Percentiles rank a stretch among this genome's conserved stretches.
Conservation (phyloP, 2,113 vertebrate genomes). For the Gila orcuttii region DNA sequence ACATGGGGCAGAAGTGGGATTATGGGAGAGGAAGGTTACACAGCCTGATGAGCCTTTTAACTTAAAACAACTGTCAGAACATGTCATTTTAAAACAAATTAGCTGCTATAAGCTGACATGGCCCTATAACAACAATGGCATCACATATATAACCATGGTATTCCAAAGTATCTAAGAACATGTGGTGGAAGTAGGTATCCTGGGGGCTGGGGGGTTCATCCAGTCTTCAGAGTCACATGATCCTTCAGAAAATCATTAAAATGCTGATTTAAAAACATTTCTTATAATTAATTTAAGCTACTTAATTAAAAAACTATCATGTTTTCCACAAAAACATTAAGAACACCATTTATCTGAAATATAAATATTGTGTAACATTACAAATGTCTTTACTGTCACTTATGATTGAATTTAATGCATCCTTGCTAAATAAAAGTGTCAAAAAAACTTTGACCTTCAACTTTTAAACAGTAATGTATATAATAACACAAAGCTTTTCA, state of each 20-base stretch:
- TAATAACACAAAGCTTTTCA: not conserved
- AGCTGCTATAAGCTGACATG: too few species aligned
- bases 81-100: too few species aligned
- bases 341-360: too few species aligned
- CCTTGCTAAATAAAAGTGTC: not conserved
- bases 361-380: not conserved
- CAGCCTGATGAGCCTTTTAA: not conserved
- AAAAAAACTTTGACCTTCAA: not conserved
- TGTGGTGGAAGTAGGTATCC: too few species aligned
- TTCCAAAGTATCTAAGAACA: too few species aligned
- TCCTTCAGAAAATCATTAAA: not conserved
- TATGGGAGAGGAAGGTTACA: not conserved
- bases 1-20: constrained; percentile 1
- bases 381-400: not conserved
- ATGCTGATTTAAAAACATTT: not conserved
- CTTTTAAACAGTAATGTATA: not conserved
- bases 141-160: not conserved
- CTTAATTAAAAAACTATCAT: too few species aligned
- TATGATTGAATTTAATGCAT: not conserved
- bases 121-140: too few species aligned
- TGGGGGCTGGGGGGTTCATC: not conserved
- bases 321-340: too few species aligned
- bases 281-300: not conserved
- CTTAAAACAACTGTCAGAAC: too few species aligned
- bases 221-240: not conserved